A percentile compares a stretch with the other conserved stretches of the same genome.
These are phyloP conservation scores for Cantharis rustica DNA, from an alignment of 2,888 invertebrate species.

Conservation along the genomic window DNA sequence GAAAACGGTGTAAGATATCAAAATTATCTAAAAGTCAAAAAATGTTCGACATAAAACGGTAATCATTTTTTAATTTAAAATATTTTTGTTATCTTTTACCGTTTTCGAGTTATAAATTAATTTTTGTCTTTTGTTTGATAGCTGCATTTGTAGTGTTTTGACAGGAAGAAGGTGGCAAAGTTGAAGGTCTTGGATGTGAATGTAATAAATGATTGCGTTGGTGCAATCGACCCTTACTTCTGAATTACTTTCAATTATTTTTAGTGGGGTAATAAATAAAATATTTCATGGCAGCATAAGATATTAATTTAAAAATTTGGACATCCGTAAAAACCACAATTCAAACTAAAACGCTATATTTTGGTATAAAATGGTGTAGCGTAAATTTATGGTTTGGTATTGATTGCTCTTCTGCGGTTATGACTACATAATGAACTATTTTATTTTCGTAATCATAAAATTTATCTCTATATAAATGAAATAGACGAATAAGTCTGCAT, in stretches of 20 bases:
- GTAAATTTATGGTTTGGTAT: neutral
- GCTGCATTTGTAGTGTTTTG: too few relatives aligned
- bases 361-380: neutral
- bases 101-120: too few relatives aligned
- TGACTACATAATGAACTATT: neutral
- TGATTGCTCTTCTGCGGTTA: neutral
- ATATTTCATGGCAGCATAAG: neutral
- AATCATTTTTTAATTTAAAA: too few relatives aligned
- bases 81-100: too few relatives aligned
- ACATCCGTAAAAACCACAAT: neutral
- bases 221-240: neutral
- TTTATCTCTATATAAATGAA: neutral
- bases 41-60: too few relatives aligned
- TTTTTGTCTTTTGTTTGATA: too few relatives aligned
- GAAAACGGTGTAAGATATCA: too few relatives aligned
- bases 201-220: neutral
- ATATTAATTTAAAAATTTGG: neutral
- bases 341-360: neutral
- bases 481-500: conserved; percentile 20
- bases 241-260: neutral
- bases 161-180: too few relatives aligned
- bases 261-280: neutral
- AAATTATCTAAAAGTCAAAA: too few relatives aligned
- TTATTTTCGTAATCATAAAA: neutral
- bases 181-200: too few relatives aligned